These are phyloP conservation scores for Anabacerthia variegaticeps DNA, from an alignment of 2,797 vertebrate species.

Conservation along the genomic window DNA sequence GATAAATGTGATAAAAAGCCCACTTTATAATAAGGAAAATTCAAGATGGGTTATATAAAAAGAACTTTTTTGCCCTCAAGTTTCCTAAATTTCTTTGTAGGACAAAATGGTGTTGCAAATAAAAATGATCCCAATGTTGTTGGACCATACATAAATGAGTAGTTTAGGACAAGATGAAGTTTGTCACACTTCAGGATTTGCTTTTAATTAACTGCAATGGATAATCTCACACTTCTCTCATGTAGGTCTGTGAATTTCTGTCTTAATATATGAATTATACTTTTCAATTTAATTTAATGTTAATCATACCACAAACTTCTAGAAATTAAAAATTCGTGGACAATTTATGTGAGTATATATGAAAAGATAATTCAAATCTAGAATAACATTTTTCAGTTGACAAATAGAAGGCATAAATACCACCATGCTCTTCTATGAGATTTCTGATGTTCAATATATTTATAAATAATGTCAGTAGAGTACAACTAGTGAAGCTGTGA, in stretches of 20 bases:
- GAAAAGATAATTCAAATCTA: not conserved
- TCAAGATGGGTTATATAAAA: not conserved
- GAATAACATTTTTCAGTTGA: not conserved
- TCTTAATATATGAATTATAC: not conserved
- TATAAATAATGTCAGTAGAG: not conserved
- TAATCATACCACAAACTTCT: not conserved
- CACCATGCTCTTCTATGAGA: not conserved
- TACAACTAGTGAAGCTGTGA: not conserved
- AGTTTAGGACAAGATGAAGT: not conserved
- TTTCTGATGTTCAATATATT: not conserved
- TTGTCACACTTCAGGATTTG: not conserved
- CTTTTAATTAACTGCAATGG: not conserved
- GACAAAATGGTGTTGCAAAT: not conserved
- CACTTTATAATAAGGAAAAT: not conserved
- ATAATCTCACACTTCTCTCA: not conserved
- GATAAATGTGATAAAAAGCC: not conserved
- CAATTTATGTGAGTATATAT: not conserved
- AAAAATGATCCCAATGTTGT: not conserved
- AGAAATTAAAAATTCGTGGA: not conserved
- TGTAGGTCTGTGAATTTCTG: not conserved
- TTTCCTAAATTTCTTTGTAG: not conserved
- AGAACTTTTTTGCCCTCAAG: fast-evolving
- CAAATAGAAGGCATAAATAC: not conserved
- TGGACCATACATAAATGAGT: not conserved
- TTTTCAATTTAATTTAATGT: not conserved